Evolutionary conservation across 2,888 invertebrate genomes (phyloP).

Genomic region (Drosophila falleni): DNA sequence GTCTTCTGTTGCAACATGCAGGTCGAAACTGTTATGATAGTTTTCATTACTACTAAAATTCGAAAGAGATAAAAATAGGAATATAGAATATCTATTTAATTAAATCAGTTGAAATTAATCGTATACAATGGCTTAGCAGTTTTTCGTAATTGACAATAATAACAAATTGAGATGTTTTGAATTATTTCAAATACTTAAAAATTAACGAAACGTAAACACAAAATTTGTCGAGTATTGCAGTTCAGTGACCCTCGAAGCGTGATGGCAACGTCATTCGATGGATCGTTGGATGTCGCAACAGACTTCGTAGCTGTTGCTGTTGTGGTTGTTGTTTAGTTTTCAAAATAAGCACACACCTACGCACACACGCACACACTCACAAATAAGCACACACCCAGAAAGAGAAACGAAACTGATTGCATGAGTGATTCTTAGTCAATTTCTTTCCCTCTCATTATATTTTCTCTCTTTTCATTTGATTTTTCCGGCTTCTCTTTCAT

Average conservation of each 20-base stretch:
- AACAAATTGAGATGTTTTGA: conserved; percentile 17
- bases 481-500: conserved; percentile 24
- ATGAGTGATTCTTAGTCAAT: conserved; percentile 65
- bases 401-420: conserved; percentile 46
- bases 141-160: conserved; percentile 5
- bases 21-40: neutral
- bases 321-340: conserved; percentile 55
- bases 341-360: conserved; percentile 65
- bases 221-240: conserved; percentile 55
- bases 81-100: too few species aligned
- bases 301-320: neutral
- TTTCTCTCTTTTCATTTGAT: conserved; percentile 5
- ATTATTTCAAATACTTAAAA: conserved; percentile 24
- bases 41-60: neutral
- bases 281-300: conserved; percentile 54
- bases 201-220: conserved; percentile 62
- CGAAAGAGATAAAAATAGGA: neutral
- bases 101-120: neutral
- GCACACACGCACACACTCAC: conserved; percentile 32
- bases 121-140: neutral
- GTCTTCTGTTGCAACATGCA: neutral
- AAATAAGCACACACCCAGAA: conserved; percentile 14
- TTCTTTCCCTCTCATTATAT: neutral
- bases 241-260: conserved; percentile 63
- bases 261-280: conserved; percentile 55